phyloP scores from a whole-genome alignment of 2,888 invertebrate genomes.

The Eledone cirrhosa region DNA sequence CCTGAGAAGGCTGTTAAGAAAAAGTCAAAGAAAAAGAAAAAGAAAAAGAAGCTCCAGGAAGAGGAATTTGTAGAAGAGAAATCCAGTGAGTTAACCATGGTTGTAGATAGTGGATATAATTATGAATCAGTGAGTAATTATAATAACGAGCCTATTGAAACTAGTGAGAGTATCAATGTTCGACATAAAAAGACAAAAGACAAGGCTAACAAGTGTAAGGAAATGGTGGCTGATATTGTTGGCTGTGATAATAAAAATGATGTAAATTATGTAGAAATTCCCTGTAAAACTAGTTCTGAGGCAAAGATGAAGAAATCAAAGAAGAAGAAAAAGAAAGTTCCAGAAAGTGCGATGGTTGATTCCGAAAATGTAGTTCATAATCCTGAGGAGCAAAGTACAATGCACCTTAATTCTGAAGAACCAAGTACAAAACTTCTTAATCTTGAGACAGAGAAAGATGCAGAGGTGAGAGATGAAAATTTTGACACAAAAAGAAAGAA shows the following conservation, averaged over 20 bases:
- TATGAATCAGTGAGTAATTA: neutral
- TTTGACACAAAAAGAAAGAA: conserved; percentile 17
- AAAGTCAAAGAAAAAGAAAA: conserved; percentile 26
- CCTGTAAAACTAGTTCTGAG: no score
- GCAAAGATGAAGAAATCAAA: conserved; percentile 35
- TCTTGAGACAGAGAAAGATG: conserved; percentile 22
- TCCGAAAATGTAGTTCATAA: neutral
- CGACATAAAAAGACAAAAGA: conserved; percentile 33
- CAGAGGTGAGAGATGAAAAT: conserved; percentile 17
- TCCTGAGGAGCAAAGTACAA: conserved; percentile 16
- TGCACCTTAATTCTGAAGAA: neutral
- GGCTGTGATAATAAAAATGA: no score
- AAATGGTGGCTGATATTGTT: no score
- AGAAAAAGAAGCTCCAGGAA: conserved; percentile 17
- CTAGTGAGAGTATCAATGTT: neutral
- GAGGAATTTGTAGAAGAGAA: conserved; percentile 20
- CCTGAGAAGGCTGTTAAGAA: neutral
- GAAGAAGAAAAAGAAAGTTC: conserved; percentile 26
- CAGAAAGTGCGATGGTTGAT: neutral
- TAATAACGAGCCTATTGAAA: neutral
- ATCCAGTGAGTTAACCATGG: neutral
- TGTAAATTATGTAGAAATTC: no score
- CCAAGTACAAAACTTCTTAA: conserved; percentile 18
- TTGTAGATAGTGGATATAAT: neutral
- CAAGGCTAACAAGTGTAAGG: no score